Base-by-base conservation (phyloP, 2,888 invertebrate species). In the Drosophila rellima region DNA sequence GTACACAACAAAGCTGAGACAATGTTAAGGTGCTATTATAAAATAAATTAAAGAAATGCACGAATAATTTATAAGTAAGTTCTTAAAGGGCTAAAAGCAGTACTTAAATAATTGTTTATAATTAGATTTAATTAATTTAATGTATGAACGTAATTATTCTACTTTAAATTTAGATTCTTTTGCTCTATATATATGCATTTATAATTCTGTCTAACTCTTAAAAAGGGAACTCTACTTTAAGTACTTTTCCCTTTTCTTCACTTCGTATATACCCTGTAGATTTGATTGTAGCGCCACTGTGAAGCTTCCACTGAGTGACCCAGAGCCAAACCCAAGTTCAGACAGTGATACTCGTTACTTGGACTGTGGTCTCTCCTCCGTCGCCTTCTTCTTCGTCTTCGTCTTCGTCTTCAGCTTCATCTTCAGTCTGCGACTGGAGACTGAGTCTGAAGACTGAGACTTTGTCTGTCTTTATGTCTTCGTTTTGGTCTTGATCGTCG, bases 261-360 rank as follows among this genome's bases (percentile, higher is more conserved):
- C 15, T 15, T 20, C 4, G 2, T 20, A 68, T 55, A 69, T 51
- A 15, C 50, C 54, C 2, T 0, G 8, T 2, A 8, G 15, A 40
- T 52, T 17, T 2, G 4, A 5, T 0, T 57, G 67, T 51, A 81
- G 79, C 33, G 79, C 50, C 66, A 20, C n/a, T 56, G 18, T 39
- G 48, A 42, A 60, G 52, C 78, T 62, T 55, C 37, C 56, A 63
- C 47, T 67, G 74, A 64, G 31, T 52, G 70, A 78, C 65, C 75
- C 64, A 69, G 66, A 69, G 74, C 71, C 76, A 70, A 70, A 44
- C 42, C 51, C 59, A 62, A 67, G 68, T 52, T 40, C 75, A 80
- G 68, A 31, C 70, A 73, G 59, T 55, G 78, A 75, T 77, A 72
- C 67, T 70, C 52, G 23, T 23, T 48, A 29, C 64, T 59, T 71